Evolutionary conservation across 2,113 vertebrate genomes (phyloP), one percentile per base, ranked within the genome.

Genomic region (Eulacestoma nigropectus): DNA sequence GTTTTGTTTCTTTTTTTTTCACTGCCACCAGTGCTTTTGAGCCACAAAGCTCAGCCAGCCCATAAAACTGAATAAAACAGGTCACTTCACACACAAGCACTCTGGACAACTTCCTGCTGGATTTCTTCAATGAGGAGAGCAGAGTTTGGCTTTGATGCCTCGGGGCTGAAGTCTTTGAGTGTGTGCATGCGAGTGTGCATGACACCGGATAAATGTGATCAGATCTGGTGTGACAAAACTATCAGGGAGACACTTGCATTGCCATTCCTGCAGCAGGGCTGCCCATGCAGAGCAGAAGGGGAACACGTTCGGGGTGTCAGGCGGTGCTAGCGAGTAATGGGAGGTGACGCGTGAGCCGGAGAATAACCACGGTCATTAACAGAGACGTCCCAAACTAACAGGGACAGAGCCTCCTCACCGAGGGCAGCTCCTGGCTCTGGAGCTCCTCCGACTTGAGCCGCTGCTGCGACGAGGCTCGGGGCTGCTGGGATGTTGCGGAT

Each of bases 201-300:
- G 84, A 84, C 91, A 92, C 73, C 1, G 33, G 81, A 60, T 75
- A 91, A 79, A 93, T 89, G 27, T 96, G 96, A 95, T 92, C 93
- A 92, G 87, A 96, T 97, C 27, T 20, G 39, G 39, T 84, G 84
- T 92, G 96, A 96, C 95, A 97, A 96, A 94, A 94, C 85, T 27
- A 64, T 80, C 80, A 86, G 82, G 96, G 57, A 75, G 73, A 78
- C 81, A 27, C 90, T 89, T 62, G 87, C 85, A 21, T 55, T 89
- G 87, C 62, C 84, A 59, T 93, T 84, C 60, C 63, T 55, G 91
- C 69, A 89, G 82, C 64, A 53, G 80, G 74, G 86, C 86, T 78
- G 81, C 63, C n/a, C 2, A 8, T 23, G 77, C 69, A 60, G n/a
- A 86, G 76, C 91, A 93, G 89, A 94, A 56, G 76, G 89, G 59